phyloP scores from a whole-genome alignment of 2,113 vertebrate species.

The Trematocara marginatum region DNA sequence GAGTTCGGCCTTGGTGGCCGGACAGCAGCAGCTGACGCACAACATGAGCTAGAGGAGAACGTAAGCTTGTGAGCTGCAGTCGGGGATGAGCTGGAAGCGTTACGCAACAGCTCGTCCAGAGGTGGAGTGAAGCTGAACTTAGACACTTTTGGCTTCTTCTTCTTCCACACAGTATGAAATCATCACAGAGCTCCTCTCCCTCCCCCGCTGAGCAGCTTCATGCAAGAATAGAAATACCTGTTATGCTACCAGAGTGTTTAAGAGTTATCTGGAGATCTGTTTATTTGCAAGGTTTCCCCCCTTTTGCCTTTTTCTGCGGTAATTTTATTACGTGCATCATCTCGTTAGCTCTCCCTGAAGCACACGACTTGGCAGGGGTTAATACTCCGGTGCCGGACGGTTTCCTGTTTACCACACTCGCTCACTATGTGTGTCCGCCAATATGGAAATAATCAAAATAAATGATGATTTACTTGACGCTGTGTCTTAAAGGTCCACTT shows the following conservation, averaged over 20 bases:
- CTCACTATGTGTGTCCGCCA: neutral
- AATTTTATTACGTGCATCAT: neutral
- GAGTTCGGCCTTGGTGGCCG: neutral
- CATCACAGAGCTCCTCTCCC: neutral
- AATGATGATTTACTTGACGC: neutral
- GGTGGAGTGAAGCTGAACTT: constrained; percentile 46
- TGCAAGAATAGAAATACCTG: neutral
- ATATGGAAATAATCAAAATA: neutral
- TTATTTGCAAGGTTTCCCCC: neutral
- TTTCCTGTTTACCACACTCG: neutral
- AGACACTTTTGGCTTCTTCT: constrained; percentile 19
- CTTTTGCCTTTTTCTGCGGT: neutral
- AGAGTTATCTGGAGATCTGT: neutral
- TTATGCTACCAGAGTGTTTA: neutral
- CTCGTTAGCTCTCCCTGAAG: neutral
- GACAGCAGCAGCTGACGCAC: constrained; percentile 16
- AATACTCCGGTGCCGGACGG: neutral
- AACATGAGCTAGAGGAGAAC: constrained; percentile 9
- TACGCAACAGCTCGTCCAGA: constrained; percentile 52
- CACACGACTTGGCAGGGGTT: neutral
- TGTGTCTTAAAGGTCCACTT: neutral
- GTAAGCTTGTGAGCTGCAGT: constrained; percentile 18
- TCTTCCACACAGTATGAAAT: constrained; percentile 29
- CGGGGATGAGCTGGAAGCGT: constrained; percentile 28
- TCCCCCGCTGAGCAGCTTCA: neutral